Evolutionary conservation across 2,797 vertebrate genomes (phyloP).

Genomic region (Artibeus lituratus): DNA sequence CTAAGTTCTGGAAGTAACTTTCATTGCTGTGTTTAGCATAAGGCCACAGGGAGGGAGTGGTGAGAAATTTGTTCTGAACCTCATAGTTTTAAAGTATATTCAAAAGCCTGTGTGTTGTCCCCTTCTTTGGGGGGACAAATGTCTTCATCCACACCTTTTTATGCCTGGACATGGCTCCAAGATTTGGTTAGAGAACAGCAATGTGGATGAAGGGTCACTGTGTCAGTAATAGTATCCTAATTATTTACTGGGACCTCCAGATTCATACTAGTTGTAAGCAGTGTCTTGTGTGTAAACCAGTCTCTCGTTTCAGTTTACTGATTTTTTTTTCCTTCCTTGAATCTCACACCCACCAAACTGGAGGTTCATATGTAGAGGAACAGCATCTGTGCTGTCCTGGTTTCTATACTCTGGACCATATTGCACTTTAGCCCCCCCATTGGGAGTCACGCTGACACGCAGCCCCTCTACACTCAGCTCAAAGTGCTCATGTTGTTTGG

Average conservation of each 20-base stretch:
- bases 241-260: background rate
- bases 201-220: background rate
- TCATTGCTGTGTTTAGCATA: constrained; percentile 28
- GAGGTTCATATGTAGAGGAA: background rate
- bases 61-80: constrained; percentile 25
- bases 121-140: background rate
- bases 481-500: constrained; percentile 11
- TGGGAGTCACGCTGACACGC: constrained; percentile 23
- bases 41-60: background rate
- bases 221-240: background rate
- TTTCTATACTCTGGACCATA: constrained; percentile 20
- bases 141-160: background rate
- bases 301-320: constrained; percentile 35
- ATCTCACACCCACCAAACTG: background rate
- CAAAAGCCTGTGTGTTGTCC: background rate
- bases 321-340: background rate
- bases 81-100: constrained; percentile 31
- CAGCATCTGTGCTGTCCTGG: constrained; percentile 10
- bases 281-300: background rate
- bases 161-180: background rate
- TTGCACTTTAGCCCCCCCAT: background rate
- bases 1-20: constrained; percentile 15
- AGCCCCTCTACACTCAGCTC: background rate
- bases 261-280: background rate
- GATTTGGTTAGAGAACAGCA: background rate